These are phyloP conservation scores for Lypha dubia DNA, from an alignment of 2,888 invertebrate species.

Conservation along the genomic window DNA sequence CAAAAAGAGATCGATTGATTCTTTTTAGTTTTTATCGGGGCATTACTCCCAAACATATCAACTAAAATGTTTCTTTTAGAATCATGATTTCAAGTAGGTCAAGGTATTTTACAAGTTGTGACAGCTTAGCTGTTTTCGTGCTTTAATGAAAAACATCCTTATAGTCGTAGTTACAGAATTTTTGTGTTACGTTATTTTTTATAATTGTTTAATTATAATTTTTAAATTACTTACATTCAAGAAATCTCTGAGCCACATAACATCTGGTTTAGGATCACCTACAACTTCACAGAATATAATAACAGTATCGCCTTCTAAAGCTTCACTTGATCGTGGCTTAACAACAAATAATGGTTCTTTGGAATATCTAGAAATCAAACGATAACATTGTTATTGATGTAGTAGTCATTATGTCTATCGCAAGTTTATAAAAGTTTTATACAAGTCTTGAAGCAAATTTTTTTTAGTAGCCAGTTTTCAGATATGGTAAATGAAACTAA, in stretches of 20 bases:
- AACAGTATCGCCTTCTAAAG: constrained; percentile 93
- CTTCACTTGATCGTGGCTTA: constrained; percentile 92
- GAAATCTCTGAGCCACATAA: constrained; percentile 94
- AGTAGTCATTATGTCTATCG: too few species aligned
- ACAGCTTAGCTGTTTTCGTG: neutral
- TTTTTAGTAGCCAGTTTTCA: too few species aligned
- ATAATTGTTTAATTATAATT: too few species aligned
- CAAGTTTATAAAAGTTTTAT: too few species aligned
- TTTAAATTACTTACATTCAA: constrained; percentile 87
- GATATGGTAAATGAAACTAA: too few species aligned
- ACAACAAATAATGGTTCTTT: constrained; percentile 92
- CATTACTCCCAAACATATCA: constrained; percentile 8
- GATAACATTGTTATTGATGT: neutral
- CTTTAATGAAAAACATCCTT: too few species aligned
- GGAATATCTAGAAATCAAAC: constrained; percentile 86
- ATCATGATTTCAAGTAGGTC: neutral
- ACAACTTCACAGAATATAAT: constrained; percentile 94
- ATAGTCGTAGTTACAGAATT: neutral
- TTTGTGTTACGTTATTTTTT: too few species aligned
- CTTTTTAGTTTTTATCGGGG: neutral
- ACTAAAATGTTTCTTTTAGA: neutral
- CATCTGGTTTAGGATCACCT: constrained; percentile 94
- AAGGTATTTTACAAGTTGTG: constrained; percentile 6
- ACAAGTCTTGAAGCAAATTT: too few species aligned
- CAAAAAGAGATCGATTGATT: neutral